Percentiles rank a stretch among this genome's conserved stretches.
These are phyloP conservation scores for Nebria salina DNA, from an alignment of 2,888 invertebrate genomes.

Conservation along the genomic window DNA sequence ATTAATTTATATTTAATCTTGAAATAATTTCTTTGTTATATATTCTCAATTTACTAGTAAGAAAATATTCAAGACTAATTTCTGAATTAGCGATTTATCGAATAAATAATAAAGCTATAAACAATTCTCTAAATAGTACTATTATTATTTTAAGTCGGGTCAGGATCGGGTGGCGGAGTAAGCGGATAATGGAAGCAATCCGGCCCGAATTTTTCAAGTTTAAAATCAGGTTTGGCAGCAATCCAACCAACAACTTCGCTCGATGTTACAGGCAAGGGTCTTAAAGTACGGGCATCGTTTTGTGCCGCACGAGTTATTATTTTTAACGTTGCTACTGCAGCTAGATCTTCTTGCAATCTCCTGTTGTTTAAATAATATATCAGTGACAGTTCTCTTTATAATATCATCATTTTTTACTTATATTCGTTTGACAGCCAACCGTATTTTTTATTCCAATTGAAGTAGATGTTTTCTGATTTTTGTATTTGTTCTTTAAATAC, in stretches of 20 bases:
- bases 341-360: constrained; percentile 14
- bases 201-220: constrained; percentile 25
- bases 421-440: constrained; percentile 20
- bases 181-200: constrained; percentile 5
- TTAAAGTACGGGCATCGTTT: constrained; percentile 7
- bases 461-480: constrained; percentile 18
- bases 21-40: too few relatives aligned
- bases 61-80: not conserved
- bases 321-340: not conserved
- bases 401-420: constrained; percentile 2
- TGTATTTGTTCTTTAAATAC: constrained; percentile 9
- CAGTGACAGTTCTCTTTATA: not conserved
- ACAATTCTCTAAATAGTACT: not conserved
- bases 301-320: not conserved
- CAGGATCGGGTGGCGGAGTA: not conserved
- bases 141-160: not conserved
- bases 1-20: too few relatives aligned
- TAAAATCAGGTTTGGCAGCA: constrained; percentile 24
- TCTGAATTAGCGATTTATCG: not conserved
- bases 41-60: too few relatives aligned
- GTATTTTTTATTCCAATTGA: constrained; percentile 21
- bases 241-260: constrained; percentile 25
- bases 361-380: constrained; percentile 8
- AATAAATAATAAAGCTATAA: not conserved
- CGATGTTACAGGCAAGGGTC: constrained; percentile 14